These are phyloP conservation scores for Manduca sexta DNA, from an alignment of 1,140 invertebrate genomes.

Conservation along the genomic window DNA sequence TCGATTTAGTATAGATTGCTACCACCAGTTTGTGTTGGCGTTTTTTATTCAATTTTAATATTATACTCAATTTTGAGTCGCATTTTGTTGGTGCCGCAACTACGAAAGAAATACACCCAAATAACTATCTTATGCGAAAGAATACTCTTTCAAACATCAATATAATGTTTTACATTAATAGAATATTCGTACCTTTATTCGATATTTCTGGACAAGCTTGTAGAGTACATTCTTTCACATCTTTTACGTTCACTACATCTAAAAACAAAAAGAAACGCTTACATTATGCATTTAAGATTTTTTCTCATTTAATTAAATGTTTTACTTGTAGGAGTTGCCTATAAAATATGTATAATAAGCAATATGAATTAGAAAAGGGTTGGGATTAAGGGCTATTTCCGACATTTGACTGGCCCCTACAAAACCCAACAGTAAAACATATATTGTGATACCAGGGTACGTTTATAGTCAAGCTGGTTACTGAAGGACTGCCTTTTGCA, in stretches of 20 bases:
- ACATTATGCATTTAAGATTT: not conserved
- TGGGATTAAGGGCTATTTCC: too few relatives aligned
- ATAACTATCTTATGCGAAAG: not conserved
- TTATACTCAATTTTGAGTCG: slow-evolving; percentile 40
- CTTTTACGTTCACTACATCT: slow-evolving; percentile 24
- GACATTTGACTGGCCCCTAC: too few relatives aligned
- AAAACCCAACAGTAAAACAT: too few relatives aligned
- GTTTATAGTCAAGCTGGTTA: too few relatives aligned
- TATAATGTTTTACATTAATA: too few relatives aligned
- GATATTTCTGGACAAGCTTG: slow-evolving; percentile 26
- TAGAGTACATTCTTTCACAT: slow-evolving; percentile 24
- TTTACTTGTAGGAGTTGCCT: too few relatives aligned
- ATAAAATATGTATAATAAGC: too few relatives aligned
- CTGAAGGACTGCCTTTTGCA: too few relatives aligned
- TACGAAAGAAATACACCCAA: slow-evolving; percentile 24
- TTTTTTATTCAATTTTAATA: slow-evolving; percentile 36
- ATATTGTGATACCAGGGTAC: too few relatives aligned
- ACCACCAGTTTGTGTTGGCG: slow-evolving; percentile 32
- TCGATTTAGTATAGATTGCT: slow-evolving; percentile 34
- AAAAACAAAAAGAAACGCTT: slow-evolving; percentile 19
- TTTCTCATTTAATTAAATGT: not conserved
- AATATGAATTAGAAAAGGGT: too few relatives aligned
- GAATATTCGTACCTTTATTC: slow-evolving; percentile 27
- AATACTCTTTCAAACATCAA: not conserved
- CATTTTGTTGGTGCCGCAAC: slow-evolving; percentile 20